Evolutionary conservation across 2,888 invertebrate genomes (phyloP).

Genomic region (Catonia carolina): DNA sequence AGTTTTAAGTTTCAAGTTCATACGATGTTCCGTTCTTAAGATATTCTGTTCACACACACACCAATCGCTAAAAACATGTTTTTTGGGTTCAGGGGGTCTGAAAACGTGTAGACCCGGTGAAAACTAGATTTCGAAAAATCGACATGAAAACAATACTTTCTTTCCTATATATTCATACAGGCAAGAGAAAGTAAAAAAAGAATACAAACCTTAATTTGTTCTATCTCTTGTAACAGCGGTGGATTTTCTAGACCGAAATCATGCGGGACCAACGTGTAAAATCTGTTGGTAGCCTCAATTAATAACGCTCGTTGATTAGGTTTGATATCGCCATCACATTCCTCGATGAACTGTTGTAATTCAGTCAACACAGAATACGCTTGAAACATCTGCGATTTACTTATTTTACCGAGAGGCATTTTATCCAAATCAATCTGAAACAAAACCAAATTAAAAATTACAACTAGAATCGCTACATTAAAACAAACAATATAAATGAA

Average conservation of each 20-base stretch:
- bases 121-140: too few species aligned
- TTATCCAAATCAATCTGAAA: constrained; percentile 81
- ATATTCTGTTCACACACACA: too few species aligned
- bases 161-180: too few species aligned
- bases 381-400: constrained; percentile 77
- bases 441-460: neutral
- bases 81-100: too few species aligned
- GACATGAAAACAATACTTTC: too few species aligned
- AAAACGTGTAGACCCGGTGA: too few species aligned
- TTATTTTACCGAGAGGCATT: constrained; percentile 96
- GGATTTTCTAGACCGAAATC: constrained; percentile 81
- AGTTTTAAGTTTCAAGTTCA: too few species aligned
- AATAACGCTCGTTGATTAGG: constrained; percentile 33
- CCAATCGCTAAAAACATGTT: too few species aligned
- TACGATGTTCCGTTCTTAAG: too few species aligned
- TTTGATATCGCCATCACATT: constrained; percentile 42
- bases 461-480: neutral
- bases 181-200: too few species aligned
- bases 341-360: constrained; percentile 52
- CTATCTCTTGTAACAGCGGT: constrained; percentile 68
- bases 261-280: constrained; percentile 94
- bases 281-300: constrained; percentile 82
- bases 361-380: constrained; percentile 78
- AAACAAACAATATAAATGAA: constrained; percentile 15
- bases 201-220: constrained; percentile 56